Evolutionary conservation across 2,113 vertebrate species (phyloP), one percentile per base, ranked within the genome.

Genomic region (Hemicordylus capensis): DNA sequence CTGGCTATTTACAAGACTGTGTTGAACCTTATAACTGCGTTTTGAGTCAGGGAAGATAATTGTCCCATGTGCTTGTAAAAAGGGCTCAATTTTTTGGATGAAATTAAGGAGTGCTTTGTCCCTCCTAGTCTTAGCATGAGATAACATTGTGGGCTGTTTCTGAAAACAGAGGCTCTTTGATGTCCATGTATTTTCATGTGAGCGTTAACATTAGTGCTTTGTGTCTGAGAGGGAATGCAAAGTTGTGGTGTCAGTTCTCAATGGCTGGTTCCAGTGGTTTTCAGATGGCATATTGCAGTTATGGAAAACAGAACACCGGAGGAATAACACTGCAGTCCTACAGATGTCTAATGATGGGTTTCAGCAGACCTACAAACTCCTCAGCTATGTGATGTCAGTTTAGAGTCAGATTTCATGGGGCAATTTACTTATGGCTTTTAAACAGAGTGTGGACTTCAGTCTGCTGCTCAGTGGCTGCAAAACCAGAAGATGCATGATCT

Each of bases 291-390:
- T 87, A 87, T 91, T 91, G 90, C 86, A 85, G 81, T 93, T 92
- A 78, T 46, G 87, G 88, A 90, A 93, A 93, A 82, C 14, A 11
- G 89, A 92, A 84, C 88, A 75, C 39, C 72, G 74, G 72, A 67
- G 84, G 90, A 79, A 89, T 90, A 64, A 70, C 78, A 67, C 89
- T 67, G 82, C 81, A 87, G 80, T 91, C 51, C 78, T 92, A 87
- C 93, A 93, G 93, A 92, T 92, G 88, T 75, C 88, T 95, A 95
- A 95, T 95, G 90, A 94, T 78, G 81, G 88, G 93, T 90, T 94
- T 90, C 70, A 85, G 85, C 84, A 91, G 91, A 85, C 66, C 90
- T 89, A 87, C 31, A 0, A 87, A 83, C 80, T 86, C 86, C 74
- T 87, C 85, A 90, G 58, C 37, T 89, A 90, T 90, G 88, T 74